Conservation (phyloP, 2,797 vertebrate species). For the Enteromius trimaculatus region DNA sequence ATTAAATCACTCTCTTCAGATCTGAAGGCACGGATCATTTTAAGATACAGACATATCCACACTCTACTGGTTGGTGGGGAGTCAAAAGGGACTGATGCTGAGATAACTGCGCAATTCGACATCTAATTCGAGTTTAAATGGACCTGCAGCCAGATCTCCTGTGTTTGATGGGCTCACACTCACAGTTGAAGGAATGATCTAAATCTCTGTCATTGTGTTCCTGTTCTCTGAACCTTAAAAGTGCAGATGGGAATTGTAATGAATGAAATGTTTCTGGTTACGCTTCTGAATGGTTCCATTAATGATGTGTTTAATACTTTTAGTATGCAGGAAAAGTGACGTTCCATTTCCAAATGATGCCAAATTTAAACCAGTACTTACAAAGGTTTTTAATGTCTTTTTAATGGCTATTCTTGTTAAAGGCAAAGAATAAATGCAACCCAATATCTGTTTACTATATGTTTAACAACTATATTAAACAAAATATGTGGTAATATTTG, state of each 20-base stretch:
- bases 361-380: background rate
- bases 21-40: conserved; percentile 36
- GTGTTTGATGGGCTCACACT: background rate
- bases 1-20: conserved; percentile 45
- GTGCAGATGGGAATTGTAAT: conserved; percentile 4
- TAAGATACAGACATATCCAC: conserved; percentile 37
- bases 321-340: background rate
- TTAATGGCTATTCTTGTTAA: background rate
- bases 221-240: conserved; percentile 18
- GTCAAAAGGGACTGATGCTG: conserved; percentile 31
- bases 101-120: conserved; percentile 20
- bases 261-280: background rate
- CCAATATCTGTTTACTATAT: background rate
- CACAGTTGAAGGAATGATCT: conserved; percentile 22
- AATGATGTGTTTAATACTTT: background rate
- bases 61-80: conserved; percentile 16
- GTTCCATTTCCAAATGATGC: background rate
- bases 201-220: conserved; percentile 16
- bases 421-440: background rate
- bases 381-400: background rate
- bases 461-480: background rate
- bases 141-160: conserved; percentile 28
- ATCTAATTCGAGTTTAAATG: conserved; percentile 47
- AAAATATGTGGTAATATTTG: background rate
- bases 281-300: background rate